Conservation (phyloP, 2,113 vertebrate species). For the Salvelinus namaycush region DNA sequence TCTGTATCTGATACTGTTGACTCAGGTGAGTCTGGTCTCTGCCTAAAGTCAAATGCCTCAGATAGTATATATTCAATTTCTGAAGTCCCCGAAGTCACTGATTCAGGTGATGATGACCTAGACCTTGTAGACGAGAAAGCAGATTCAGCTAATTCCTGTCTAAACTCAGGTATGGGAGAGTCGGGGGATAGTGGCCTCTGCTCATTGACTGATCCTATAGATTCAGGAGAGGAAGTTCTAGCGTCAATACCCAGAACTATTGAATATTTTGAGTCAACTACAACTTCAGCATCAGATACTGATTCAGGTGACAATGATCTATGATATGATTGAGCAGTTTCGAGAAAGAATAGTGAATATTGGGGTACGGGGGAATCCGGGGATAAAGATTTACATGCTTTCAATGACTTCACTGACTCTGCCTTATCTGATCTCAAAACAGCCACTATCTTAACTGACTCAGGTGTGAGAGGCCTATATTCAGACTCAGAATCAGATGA, state of each 20-base stretch:
- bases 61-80: slow-evolving; percentile 13
- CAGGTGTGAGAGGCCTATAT: slow-evolving; percentile 31
- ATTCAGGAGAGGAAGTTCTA: slow-evolving; percentile 47
- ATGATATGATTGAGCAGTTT: background rate
- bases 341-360: slow-evolving; percentile 1
- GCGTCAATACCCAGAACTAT: background rate
- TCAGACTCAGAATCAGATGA: slow-evolving; percentile 26
- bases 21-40: slow-evolving; percentile 35
- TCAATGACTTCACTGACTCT: slow-evolving; percentile 17
- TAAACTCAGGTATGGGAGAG: slow-evolving; percentile 58
- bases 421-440: slow-evolving; percentile 16
- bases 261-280: slow-evolving; percentile 18
- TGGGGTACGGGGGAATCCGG: slow-evolving; percentile 39
- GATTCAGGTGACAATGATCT: background rate
- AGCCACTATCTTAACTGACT: slow-evolving; percentile 2
- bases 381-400: slow-evolving; percentile 26
- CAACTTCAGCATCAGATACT: background rate
- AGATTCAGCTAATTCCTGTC: background rate
- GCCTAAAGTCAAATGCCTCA: slow-evolving; percentile 12
- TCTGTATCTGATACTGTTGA: slow-evolving; percentile 14
- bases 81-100: slow-evolving; percentile 29
- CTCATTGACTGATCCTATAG: slow-evolving; percentile 48
- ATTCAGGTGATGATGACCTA: slow-evolving; percentile 58
- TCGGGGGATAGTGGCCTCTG: slow-evolving; percentile 43
- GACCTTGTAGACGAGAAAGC: slow-evolving; percentile 28